Base-by-base conservation (phyloP, 2,888 invertebrate genomes). In the Globia sparganii region DNA sequence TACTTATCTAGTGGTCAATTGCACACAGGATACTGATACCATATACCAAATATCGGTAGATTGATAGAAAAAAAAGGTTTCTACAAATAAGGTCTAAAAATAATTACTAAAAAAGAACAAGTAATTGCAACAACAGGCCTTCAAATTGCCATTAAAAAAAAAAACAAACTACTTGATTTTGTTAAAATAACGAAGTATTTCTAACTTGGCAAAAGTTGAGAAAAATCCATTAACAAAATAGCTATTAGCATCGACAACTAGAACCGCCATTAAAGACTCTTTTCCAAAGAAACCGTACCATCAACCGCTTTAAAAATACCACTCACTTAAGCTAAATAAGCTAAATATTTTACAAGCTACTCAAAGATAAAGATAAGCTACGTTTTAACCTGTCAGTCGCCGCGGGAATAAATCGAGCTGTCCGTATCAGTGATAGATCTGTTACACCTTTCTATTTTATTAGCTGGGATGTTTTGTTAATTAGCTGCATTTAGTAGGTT, bases 381-480 rank as follows among this genome's bases (percentile, higher is more conserved):
- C 69, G 76, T 80, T 87, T 87, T 80, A 85, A 82, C 78, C 77
- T 80, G 81, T 80, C 80, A 87, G 62, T 71, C 58, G 49, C 62
- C 34, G 46, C 75, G 34, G 64, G 72, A 77, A 88, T 87, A 88
- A 87, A 87, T 88, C 83, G 83, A 40, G 40, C 67, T 31, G 70
- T 28, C 72, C 75, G 85, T 87, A 87, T 87, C 89, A 80, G 72
- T 85, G 87, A 87, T 88, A 88, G 87, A 87, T 87, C 85, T 72
- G 59, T 72, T 81, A 87, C 87, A 82, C 81, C 78, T 87, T 75
- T 78, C 70, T 80, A 77, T 84, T 86, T 86, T 89, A 89, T 84
- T 89, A 53, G 65, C 69, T 78, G 58, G 77, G 64, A 82, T 84
- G 87, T 85, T 81, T 75, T 78, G 77, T 82, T 87, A 87, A 87